These are phyloP conservation scores for Psittacula cyanocephala DNA, from an alignment of 2,113 vertebrate species.

Conservation along the genomic window DNA sequence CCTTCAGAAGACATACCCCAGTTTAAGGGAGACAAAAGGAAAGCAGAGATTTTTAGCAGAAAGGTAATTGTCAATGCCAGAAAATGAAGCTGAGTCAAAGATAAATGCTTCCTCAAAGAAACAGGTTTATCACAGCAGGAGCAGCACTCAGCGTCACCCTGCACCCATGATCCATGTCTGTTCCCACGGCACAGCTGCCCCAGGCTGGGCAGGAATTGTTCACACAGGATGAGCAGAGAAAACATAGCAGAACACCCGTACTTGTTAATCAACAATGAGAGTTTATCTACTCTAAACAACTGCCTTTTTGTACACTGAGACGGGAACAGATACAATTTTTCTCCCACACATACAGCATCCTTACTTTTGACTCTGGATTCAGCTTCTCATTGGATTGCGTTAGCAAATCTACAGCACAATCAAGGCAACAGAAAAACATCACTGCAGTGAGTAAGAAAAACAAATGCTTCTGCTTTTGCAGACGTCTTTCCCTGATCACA, in stretches of 20 bases:
- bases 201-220: neutral
- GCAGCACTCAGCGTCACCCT: neutral
- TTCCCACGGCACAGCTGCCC: neutral
- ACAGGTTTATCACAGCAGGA: neutral
- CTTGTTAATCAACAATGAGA: neutral
- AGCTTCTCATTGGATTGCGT: neutral
- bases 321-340: neutral
- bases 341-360: neutral
- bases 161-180: accelerated
- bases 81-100: neutral
- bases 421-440: neutral
- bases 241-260: neutral
- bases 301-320: neutral
- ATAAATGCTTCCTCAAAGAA: neutral
- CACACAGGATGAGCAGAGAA: neutral
- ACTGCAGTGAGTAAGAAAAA: neutral
- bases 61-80: neutral
- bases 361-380: neutral
- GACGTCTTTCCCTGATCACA: neutral
- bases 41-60: neutral
- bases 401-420: neutral
- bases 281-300: neutral
- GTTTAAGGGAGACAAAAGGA: neutral
- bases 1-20: no score
- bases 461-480: neutral